Conservation (phyloP, 1,140 invertebrate species). For the Drosophila eugracilis region DNA sequence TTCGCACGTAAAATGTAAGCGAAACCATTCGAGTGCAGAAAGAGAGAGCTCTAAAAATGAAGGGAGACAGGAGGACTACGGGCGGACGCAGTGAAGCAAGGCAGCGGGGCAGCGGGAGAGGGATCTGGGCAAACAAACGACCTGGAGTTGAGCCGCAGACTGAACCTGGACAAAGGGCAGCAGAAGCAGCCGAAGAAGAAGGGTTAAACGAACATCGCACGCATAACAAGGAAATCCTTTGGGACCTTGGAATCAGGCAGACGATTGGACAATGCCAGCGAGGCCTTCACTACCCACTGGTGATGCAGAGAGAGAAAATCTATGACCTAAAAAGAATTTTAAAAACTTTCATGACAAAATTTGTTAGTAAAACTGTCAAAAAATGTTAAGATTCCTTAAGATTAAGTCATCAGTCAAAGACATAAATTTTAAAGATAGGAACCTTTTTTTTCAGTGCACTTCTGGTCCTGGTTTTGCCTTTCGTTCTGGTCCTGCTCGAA, state of each 20-base stretch:
- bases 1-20: slow-evolving; percentile 83
- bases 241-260: slow-evolving; percentile 67
- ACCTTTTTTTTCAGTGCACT: slow-evolving; percentile 18
- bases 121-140: slow-evolving; percentile 67
- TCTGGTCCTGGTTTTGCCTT: slow-evolving; percentile 27
- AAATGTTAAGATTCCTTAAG: too few species aligned
- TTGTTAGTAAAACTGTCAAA: too few species aligned
- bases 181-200: slow-evolving; percentile 51
- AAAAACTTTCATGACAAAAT: too few species aligned
- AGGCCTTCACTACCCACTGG: slow-evolving; percentile 60
- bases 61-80: background rate
- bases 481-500: slow-evolving; percentile 40
- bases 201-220: slow-evolving; percentile 80
- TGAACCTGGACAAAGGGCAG: slow-evolving; percentile 79
- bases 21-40: slow-evolving; percentile 77
- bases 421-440: background rate
- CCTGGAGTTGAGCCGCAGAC: slow-evolving; percentile 58
- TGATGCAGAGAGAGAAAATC: background rate
- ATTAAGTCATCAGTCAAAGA: background rate
- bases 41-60: background rate
- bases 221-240: slow-evolving; percentile 83
- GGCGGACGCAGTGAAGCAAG: slow-evolving; percentile 17
- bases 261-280: slow-evolving; percentile 56
- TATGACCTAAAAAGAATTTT: too few species aligned
- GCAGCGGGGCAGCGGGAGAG: background rate